Evolutionary conservation across 2,113 vertebrate species (phyloP).

Genomic region (Strigops habroptila): DNA sequence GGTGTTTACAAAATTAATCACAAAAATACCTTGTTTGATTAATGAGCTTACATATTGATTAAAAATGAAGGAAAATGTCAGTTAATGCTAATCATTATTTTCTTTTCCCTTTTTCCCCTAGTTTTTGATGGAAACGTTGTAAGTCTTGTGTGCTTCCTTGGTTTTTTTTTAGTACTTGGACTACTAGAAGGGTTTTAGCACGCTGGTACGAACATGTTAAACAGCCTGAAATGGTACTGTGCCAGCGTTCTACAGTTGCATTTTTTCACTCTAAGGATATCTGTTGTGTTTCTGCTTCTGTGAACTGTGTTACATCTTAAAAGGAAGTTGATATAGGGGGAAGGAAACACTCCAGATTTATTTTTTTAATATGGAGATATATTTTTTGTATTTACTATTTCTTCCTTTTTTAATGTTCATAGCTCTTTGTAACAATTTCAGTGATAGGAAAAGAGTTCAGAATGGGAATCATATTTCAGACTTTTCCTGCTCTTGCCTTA

Average conservation of each 20-base stretch:
- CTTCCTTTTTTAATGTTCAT: background rate
- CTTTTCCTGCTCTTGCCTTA: slow-evolving; percentile 4
- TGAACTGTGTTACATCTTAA: background rate
- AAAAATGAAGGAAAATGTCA: background rate
- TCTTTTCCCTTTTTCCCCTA: background rate
- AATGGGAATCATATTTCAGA: background rate
- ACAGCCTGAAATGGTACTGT: background rate
- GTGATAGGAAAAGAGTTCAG: background rate
- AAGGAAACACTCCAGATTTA: background rate
- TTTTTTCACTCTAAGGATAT: background rate
- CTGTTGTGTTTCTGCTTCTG: background rate
- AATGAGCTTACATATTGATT: background rate
- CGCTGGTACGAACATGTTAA: background rate
- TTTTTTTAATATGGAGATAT: background rate
- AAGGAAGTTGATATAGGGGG: background rate
- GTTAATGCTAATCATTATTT: background rate
- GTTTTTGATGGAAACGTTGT: background rate
- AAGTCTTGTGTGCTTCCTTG: background rate
- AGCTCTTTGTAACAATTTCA: background rate
- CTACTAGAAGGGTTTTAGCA: background rate
- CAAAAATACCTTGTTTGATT: background rate
- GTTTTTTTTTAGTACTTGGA: background rate
- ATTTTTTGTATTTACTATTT: background rate
- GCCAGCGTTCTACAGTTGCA: background rate
- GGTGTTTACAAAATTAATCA: background rate